Evolutionary conservation across 2,797 vertebrate genomes (phyloP).

Genomic region (Amblyopsis hoosieri): DNA sequence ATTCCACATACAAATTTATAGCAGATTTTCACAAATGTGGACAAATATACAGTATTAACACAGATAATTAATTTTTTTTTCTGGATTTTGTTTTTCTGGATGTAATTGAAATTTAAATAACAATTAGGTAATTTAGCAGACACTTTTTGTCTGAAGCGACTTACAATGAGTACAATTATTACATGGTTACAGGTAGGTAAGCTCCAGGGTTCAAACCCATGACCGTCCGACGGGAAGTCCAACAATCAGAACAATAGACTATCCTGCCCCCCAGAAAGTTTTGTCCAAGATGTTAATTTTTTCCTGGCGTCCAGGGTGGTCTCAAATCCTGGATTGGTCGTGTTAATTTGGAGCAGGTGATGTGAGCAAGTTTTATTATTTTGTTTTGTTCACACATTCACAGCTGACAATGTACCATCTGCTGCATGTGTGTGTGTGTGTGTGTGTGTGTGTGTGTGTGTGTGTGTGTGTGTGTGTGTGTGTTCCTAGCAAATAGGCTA

Average conservation of each 20-base stretch:
- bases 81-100: background rate
- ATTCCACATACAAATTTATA: no score
- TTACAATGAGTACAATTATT: no score
- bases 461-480: conserved; percentile 30
- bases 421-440: conserved; percentile 11
- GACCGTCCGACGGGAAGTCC: no score
- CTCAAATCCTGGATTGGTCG: conserved; percentile 21
- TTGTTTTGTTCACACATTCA: conserved; percentile 71
- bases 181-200: no score
- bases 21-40: no score
- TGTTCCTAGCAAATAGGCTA: conserved; percentile 18
- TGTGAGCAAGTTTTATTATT: conserved; percentile 67
- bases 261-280: conserved; percentile 4
- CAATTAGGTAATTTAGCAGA: no score
- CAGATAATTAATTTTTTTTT: background rate
- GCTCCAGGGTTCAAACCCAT: no score
- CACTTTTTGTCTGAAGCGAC: no score
- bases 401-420: conserved; percentile 68
- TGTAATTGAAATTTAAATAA: no score
- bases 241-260: no score
- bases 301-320: conserved; percentile 28
- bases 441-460: conserved; percentile 37
- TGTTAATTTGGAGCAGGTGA: conserved; percentile 65
- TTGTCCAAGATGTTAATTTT: conserved; percentile 35
- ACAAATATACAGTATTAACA: no score